phyloP scores from a whole-genome alignment of 2,888 invertebrate genomes.

The Stenurella melanura region DNA sequence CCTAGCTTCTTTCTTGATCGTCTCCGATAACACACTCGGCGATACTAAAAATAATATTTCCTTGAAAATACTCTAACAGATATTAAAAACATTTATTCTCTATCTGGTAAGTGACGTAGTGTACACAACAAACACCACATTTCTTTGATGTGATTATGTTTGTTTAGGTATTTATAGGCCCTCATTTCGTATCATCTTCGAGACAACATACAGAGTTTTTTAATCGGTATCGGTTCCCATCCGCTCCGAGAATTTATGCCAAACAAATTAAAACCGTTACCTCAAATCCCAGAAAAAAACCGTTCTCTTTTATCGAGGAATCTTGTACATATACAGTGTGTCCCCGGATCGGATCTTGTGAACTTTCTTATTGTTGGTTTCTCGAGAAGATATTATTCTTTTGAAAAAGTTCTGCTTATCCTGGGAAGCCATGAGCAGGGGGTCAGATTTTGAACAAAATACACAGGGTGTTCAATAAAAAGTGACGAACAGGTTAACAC shows the following conservation, averaged over 20 bases:
- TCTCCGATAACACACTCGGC: background rate
- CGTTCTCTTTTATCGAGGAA: background rate
- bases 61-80: background rate
- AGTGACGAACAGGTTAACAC: no score
- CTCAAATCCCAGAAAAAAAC: background rate
- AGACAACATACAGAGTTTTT: background rate
- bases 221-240: background rate
- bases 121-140: background rate
- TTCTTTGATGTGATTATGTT: conserved; percentile 7
- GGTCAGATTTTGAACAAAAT: no score
- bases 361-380: no score
- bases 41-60: background rate
- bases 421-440: no score
- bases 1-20: background rate
- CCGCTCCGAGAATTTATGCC: background rate
- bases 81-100: background rate
- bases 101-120: background rate
- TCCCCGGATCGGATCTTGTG: no score
- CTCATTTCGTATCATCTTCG: conserved; percentile 1
- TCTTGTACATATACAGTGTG: no score
- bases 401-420: no score
- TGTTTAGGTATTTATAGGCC: background rate
- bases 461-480: no score
- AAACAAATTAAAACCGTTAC: background rate
- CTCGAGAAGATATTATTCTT: no score